phyloP scores from a whole-genome alignment of 2,113 vertebrate genomes.

The Turdus rufiventris region DNA sequence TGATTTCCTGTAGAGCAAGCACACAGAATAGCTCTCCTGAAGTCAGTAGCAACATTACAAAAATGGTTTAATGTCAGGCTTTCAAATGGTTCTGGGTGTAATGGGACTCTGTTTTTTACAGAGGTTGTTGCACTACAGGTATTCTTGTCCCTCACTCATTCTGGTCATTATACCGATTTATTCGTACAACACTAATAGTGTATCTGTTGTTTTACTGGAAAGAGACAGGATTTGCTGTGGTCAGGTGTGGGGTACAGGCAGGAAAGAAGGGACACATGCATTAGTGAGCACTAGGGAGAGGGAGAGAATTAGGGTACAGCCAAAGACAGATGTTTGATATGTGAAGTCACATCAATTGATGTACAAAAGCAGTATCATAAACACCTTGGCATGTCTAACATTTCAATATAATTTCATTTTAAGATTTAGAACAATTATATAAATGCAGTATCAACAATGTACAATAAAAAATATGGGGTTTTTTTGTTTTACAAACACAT shows the following conservation, averaged over 20 bases:
- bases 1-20: not conserved
- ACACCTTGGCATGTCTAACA: not conserved
- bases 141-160: not conserved
- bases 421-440: not conserved
- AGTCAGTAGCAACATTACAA: not conserved
- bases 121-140: not conserved
- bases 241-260: not conserved
- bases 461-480: not conserved
- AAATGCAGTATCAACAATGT: not conserved
- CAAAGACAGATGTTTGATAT: not conserved
- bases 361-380: not conserved
- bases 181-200: fast-evolving
- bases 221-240: not conserved
- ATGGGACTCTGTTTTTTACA: not conserved
- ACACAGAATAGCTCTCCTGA: not conserved
- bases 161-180: not conserved
- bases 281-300: not conserved
- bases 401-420: not conserved
- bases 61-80: not conserved
- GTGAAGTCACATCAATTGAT: not conserved
- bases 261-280: not conserved
- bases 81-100: not conserved
- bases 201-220: not conserved
- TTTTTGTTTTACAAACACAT: not conserved
- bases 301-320: not conserved